phyloP scores from a whole-genome alignment of 2,113 vertebrate species.

The Notiomystis cincta region DNA sequence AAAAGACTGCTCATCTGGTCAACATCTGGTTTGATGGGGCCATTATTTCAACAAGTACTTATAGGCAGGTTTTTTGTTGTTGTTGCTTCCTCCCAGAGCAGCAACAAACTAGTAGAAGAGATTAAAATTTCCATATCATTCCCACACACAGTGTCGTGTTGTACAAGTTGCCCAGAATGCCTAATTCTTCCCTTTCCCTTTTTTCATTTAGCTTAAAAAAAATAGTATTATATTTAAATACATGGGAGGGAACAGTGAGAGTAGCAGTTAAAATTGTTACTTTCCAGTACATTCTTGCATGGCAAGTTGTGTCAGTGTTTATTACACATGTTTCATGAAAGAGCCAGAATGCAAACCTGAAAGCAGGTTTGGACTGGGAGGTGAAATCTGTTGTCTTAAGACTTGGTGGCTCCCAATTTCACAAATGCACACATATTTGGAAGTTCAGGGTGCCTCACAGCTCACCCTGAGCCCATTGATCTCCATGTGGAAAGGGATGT shows the following conservation, averaged over 20 bases:
- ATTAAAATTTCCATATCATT: constrained; percentile 30
- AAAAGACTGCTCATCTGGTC: constrained; percentile 24
- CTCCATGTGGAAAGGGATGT: neutral
- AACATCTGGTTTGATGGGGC: constrained; percentile 11
- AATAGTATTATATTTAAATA: neutral
- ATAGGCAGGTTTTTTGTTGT: neutral
- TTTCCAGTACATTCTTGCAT: neutral
- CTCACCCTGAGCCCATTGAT: neutral
- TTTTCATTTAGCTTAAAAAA: neutral
- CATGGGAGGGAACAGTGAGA: neutral
- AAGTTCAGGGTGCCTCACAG: neutral
- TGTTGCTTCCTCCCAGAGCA: constrained; percentile 46
- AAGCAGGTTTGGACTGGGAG: neutral
- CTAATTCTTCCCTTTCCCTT: neutral
- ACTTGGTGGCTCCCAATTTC: neutral
- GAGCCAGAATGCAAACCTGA: neutral
- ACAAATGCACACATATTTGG: neutral
- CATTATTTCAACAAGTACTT: constrained; percentile 46
- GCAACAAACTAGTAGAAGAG: constrained; percentile 21
- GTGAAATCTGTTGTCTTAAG: neutral
- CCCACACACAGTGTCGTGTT: neutral
- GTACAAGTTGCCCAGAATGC: neutral
- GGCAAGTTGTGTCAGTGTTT: neutral
- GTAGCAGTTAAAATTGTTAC: neutral
- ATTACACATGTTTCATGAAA: neutral